phyloP scores from a whole-genome alignment of 2,797 vertebrate species.

The Falco cherrug region DNA sequence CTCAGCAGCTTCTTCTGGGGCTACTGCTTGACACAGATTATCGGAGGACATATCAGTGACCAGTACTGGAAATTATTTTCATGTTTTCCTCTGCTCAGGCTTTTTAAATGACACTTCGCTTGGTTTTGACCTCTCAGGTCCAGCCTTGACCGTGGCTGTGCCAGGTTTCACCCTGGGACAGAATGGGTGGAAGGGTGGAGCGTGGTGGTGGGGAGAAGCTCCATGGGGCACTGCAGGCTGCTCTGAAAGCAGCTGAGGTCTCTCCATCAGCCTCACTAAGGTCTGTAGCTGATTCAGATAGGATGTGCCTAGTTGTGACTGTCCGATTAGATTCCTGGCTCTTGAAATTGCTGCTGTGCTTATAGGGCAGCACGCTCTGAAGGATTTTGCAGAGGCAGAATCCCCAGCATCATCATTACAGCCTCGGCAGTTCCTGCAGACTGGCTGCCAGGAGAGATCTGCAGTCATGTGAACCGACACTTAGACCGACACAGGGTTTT shows the following conservation, averaged over 20 bases:
- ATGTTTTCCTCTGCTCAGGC: neutral
- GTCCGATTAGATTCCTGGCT: neutral
- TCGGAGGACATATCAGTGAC: constrained; percentile 94
- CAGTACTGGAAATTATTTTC: constrained; percentile 39
- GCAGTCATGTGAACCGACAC: accelerated
- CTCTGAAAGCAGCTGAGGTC: neutral
- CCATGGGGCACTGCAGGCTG: neutral
- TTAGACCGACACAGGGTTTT: neutral
- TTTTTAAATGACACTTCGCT: neutral
- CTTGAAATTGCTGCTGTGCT: neutral
- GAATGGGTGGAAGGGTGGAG: neutral
- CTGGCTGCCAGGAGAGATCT: neutral
- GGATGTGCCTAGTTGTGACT: neutral
- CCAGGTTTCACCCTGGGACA: neutral
- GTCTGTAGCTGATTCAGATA: neutral
- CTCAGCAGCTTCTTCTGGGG: constrained; percentile 99
- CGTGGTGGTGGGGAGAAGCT: neutral
- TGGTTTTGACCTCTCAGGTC: neutral
- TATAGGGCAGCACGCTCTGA: neutral
- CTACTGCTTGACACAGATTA: constrained; percentile 94
- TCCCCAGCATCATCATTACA: neutral
- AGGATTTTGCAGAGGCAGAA: neutral
- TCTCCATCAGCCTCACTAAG: neutral
- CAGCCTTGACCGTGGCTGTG: neutral
- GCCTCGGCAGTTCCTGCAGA: neutral